phyloP scores from a whole-genome alignment of 92 coral and sea anemone species.

The Desmophyllum pertusum region DNA sequence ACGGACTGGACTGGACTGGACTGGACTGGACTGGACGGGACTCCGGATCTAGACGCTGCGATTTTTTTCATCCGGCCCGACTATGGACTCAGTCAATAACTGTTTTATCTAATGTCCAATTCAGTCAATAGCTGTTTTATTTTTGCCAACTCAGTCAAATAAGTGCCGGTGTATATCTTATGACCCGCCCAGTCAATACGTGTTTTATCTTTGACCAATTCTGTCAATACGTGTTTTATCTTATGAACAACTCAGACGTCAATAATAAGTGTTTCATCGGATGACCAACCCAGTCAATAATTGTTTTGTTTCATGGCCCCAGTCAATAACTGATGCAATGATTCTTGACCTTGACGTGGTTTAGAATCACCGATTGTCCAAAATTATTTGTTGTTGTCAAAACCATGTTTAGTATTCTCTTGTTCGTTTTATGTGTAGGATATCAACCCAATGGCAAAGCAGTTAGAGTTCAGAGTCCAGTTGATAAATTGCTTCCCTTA shows the following conservation, averaged over 20 bases:
- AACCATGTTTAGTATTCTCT: background rate
- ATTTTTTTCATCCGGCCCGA: too few relatives aligned
- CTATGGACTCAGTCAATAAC: background rate
- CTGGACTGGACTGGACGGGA: too few relatives aligned
- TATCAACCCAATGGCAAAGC: background rate
- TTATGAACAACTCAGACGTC: too few relatives aligned
- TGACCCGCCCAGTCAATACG: too few relatives aligned
- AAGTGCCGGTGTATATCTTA: too few relatives aligned
- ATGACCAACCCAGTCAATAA: background rate
- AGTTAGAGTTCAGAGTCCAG: slow-evolving; percentile 45
- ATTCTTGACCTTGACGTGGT: background rate
- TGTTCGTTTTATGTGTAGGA: background rate
- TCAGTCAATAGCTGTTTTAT: background rate
- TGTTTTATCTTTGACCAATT: background rate
- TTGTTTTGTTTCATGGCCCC: background rate
- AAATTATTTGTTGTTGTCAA: background rate
- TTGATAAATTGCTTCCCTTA: slow-evolving; percentile 56
- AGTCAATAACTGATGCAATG: background rate
- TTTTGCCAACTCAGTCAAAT: too few relatives aligned
- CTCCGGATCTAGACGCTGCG: too few relatives aligned
- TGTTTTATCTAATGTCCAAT: background rate
- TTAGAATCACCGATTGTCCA: background rate
- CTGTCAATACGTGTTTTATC: too few relatives aligned
- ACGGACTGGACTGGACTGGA: too few relatives aligned
- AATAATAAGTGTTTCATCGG: too few relatives aligned